These are phyloP conservation scores for Sylvietta virens DNA, from an alignment of 2,113 vertebrate genomes.

Conservation along the genomic window DNA sequence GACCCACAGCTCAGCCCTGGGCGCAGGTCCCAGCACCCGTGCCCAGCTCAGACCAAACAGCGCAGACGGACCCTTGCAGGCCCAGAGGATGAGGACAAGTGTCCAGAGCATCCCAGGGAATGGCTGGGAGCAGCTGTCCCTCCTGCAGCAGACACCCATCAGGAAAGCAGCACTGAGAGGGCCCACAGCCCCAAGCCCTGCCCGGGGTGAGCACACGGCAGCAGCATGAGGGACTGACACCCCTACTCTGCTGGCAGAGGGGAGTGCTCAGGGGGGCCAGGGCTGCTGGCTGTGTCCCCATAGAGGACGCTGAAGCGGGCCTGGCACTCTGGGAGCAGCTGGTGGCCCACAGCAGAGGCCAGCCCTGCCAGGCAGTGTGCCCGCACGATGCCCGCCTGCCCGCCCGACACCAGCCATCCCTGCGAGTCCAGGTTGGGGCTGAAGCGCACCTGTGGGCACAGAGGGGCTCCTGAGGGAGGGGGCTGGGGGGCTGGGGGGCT, in stretches of 20 bases:
- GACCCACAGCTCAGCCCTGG: not conserved
- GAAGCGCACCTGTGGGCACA: constrained; percentile 82
- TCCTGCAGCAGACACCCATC: not conserved
- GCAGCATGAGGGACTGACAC: accelerated
- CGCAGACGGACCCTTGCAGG: not conserved
- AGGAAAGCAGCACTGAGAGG: not conserved
- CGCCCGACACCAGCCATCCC: constrained; percentile 82
- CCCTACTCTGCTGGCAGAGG: not conserved
- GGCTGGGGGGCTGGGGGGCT: accelerated
- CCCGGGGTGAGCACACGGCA: accelerated
- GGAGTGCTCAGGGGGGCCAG: not conserved
- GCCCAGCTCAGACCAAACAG: not conserved
- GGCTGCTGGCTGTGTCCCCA: not conserved
- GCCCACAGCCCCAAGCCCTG: not conserved
- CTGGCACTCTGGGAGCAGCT: constrained; percentile 65
- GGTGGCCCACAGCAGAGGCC: constrained; percentile 48
- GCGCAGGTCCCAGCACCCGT: not conserved
- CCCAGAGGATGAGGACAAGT: accelerated
- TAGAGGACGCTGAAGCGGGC: constrained; percentile 73
- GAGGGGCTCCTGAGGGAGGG: not conserved
- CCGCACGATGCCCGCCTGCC: constrained; percentile 87
- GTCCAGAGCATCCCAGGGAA: not conserved
- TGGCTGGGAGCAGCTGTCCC: not conserved
- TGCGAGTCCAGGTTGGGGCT: constrained; percentile 88
- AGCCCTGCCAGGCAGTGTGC: constrained; percentile 79